Percentiles rank a stretch among this genome's conserved stretches.
phyloP scores from a whole-genome alignment of 2,888 invertebrate species.

The Cynaeus angustus region DNA sequence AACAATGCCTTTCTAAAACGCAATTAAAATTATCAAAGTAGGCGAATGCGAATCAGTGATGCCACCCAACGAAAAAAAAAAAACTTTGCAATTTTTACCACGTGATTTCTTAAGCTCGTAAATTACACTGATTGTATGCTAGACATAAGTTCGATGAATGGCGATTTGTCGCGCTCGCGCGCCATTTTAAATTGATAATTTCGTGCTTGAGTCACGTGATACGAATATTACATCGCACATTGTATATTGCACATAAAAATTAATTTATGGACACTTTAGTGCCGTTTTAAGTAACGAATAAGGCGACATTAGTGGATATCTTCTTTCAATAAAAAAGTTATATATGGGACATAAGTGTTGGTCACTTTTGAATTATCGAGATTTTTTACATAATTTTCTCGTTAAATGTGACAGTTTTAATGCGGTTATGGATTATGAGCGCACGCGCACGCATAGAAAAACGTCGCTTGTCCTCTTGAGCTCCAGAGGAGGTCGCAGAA shows the following conservation, averaged over 20 bases:
- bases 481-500: slow-evolving; percentile 1
- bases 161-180: slow-evolving; percentile 7
- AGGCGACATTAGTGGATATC: slow-evolving; percentile 10
- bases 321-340: slow-evolving; percentile 9
- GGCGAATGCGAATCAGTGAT: slow-evolving; percentile 4
- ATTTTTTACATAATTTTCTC: slow-evolving; percentile 16
- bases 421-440: slow-evolving; percentile 17
- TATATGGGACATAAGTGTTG: slow-evolving; percentile 8
- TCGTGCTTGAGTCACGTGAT: slow-evolving; percentile 5
- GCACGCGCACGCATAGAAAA: slow-evolving; percentile 9
- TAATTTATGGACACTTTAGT: slow-evolving; percentile 7
- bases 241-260: slow-evolving; percentile 17
- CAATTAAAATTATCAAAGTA: slow-evolving; percentile 15
- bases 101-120: not conserved
- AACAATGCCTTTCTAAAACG: slow-evolving; percentile 14
- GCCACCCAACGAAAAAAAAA: slow-evolving; percentile 7
- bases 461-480: not conserved
- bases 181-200: slow-evolving; percentile 6
- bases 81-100: not conserved
- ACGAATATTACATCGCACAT: not conserved
- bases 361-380: slow-evolving; percentile 1
- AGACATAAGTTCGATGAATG: slow-evolving; percentile 4
- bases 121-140: not conserved
- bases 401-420: slow-evolving; percentile 10
- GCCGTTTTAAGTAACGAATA: slow-evolving; percentile 14